Percentiles rank a stretch among this genome's conserved stretches.
These are phyloP conservation scores for Galemys pyrenaicus DNA, from an alignment of 2,113 vertebrate species.

Conservation along the genomic window DNA sequence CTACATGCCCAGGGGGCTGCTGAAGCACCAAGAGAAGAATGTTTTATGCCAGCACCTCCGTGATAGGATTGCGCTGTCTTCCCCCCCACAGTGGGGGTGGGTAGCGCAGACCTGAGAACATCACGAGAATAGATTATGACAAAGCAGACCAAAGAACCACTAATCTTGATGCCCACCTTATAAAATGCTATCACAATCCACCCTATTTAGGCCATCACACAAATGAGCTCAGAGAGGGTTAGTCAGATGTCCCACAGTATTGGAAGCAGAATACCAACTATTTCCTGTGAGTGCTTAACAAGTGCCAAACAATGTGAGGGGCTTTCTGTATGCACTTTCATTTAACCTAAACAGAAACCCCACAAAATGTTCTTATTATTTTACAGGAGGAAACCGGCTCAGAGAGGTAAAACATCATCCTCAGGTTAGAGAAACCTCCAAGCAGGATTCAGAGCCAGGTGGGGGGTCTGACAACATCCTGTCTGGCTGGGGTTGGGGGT, in stretches of 20 bases:
- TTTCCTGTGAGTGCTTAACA: neutral
- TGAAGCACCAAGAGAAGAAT: neutral
- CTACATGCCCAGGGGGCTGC: neutral
- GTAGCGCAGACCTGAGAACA: neutral
- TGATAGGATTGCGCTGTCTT: neutral
- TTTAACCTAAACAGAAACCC: neutral
- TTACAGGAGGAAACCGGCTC: neutral
- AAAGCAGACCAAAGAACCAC: neutral
- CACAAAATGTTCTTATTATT: neutral
- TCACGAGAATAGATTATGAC: neutral
- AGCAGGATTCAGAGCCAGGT: neutral
- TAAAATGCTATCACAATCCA: neutral
- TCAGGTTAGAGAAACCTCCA: neutral
- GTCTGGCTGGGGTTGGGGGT: constrained; percentile 35
- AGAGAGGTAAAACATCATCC: neutral
- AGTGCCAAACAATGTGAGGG: neutral
- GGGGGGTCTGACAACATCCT: constrained; percentile 12
- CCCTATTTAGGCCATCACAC: neutral
- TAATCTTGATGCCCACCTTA: neutral
- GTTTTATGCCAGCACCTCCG: neutral
- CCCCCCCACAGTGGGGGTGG: neutral
- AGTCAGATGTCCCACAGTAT: neutral
- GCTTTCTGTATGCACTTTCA: neutral
- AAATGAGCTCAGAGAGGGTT: neutral
- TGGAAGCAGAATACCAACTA: neutral